Conservation (phyloP, 2,113 vertebrate species). For the Sakesphorus luctuosus region DNA sequence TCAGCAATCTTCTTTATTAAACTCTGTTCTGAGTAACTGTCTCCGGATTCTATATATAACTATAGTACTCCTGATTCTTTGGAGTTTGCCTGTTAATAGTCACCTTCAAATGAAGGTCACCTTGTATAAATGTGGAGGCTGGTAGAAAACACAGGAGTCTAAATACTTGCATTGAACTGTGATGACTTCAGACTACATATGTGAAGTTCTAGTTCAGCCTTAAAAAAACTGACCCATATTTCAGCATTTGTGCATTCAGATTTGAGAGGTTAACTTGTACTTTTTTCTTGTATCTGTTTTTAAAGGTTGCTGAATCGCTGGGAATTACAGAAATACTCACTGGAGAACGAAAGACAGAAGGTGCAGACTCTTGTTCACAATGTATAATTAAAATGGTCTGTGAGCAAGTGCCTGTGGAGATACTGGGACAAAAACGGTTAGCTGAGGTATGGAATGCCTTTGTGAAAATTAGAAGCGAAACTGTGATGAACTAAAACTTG, state of each 20-base stretch:
- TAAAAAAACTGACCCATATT: background rate
- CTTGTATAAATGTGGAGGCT: background rate
- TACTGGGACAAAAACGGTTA: constrained; percentile 36
- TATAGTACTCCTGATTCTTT: background rate
- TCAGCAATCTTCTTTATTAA: background rate
- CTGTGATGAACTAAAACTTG: background rate
- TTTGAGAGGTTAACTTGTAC: background rate
- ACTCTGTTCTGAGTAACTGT: background rate
- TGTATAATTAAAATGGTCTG: background rate
- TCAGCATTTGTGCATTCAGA: background rate
- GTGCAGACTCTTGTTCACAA: background rate
- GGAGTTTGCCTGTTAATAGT: background rate
- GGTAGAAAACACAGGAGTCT: background rate
- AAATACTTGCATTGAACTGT: background rate
- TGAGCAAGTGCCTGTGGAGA: background rate
- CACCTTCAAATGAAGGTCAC: background rate
- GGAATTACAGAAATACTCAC: constrained; percentile 70
- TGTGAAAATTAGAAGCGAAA: background rate
- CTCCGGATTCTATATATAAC: background rate
- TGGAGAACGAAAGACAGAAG: background rate
- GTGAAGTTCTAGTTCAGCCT: background rate
- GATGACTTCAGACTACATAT: background rate
- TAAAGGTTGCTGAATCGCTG: constrained; percentile 78
- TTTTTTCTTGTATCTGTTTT: background rate
- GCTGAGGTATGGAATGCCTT: constrained; percentile 60